Evolutionary conservation across 1,140 invertebrate genomes (phyloP).

Genomic region (Eciton burchellii): DNA sequence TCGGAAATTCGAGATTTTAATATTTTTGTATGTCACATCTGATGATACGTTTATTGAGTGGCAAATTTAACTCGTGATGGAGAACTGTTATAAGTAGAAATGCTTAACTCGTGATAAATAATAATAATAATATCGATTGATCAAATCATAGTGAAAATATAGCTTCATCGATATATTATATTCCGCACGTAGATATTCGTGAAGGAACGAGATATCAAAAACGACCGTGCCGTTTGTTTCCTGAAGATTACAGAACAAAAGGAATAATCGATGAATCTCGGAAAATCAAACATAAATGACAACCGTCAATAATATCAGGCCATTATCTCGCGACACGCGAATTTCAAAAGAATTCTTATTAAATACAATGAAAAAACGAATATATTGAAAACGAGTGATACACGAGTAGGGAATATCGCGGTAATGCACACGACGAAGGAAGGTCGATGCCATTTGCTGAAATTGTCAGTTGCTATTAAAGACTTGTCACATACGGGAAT

Average conservation of each 20-base stretch:
- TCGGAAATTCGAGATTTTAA: too few relatives aligned
- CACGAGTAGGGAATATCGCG: background rate
- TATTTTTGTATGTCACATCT: too few relatives aligned
- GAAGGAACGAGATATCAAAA: conserved; percentile 57
- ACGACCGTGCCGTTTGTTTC: background rate
- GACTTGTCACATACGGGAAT: conserved; percentile 35
- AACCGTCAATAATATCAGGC: background rate
- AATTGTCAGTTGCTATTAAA: conserved; percentile 21
- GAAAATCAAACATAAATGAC: conserved; percentile 21
- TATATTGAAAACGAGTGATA: background rate
- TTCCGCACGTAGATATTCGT: conserved; percentile 64
- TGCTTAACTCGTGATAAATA: too few relatives aligned
- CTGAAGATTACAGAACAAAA: background rate
- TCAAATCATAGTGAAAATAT: background rate
- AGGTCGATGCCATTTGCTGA: background rate
- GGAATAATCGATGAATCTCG: background rate
- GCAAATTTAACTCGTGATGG: too few relatives aligned
- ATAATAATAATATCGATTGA: too few relatives aligned
- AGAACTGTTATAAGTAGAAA: too few relatives aligned
- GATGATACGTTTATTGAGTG: too few relatives aligned
- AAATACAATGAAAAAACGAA: background rate
- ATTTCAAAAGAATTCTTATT: background rate
- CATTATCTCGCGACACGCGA: background rate
- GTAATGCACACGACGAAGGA: background rate
- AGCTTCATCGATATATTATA: conserved; percentile 67